A percentile compares a stretch with the other conserved stretches of the same genome.
Evolutionary conservation across 2,888 invertebrate genomes (phyloP).

Genomic region (Zygothrica quintamaculata): DNA sequence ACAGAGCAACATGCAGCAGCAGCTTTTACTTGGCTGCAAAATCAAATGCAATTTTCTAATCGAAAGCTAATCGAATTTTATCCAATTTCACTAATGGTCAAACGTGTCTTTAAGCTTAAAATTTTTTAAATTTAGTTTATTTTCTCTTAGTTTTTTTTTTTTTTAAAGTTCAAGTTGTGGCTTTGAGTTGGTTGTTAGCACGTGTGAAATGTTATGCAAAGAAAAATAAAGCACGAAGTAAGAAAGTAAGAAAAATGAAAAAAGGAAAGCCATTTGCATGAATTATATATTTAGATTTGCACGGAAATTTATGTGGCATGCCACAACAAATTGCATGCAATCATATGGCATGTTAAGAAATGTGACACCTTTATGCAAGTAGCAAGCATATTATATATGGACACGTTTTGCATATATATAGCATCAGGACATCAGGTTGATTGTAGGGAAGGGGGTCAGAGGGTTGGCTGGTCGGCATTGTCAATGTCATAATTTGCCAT

Average conservation of each 20-base stretch:
- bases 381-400: conserved; percentile 13
- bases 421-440: conserved; percentile 40
- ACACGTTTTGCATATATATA: conserved; percentile 49
- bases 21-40: no score
- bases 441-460: no score
- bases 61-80: no score
- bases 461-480: conserved; percentile 51
- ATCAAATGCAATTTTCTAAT: no score
- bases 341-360: conserved; percentile 42
- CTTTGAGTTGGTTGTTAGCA: conserved; percentile 13
- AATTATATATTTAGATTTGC: conserved; percentile 47
- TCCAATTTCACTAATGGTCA: no score
- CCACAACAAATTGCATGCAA: conserved; percentile 62
- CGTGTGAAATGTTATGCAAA: conserved; percentile 11
- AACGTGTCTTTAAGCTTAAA: neutral
- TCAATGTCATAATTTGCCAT: conserved; percentile 77
- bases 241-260: no score
- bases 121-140: no score
- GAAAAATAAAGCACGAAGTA: no score
- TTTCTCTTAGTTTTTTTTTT: neutral
- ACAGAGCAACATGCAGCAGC: no score
- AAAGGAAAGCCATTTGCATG: conserved; percentile 28
- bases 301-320: conserved; percentile 50
- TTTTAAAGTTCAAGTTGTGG: no score
- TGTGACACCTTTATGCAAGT: conserved; percentile 48